These are phyloP conservation scores for Cyprinus carpio DNA, from an alignment of 2,113 vertebrate genomes.

Conservation along the genomic window DNA sequence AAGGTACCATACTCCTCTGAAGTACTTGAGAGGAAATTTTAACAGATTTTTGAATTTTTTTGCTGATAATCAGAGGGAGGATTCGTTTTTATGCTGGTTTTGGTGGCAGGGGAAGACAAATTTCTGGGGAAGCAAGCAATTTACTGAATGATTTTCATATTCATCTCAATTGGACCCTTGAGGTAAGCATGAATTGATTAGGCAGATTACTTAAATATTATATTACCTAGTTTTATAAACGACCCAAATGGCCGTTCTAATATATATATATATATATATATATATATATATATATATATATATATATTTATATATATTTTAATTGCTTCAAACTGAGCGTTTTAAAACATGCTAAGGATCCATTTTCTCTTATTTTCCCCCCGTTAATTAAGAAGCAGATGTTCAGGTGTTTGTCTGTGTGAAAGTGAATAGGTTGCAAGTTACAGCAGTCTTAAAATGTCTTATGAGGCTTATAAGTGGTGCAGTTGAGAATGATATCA, in stretches of 20 bases:
- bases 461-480: neutral
- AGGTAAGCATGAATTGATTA: conserved; percentile 13
- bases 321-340: neutral
- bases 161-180: neutral
- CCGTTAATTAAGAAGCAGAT: neutral
- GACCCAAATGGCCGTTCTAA: neutral
- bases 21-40: neutral
- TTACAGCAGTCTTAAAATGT: neutral
- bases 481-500: neutral
- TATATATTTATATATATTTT: too few relatives aligned
- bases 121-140: neutral
- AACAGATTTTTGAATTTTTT: neutral
- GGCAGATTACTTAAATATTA: neutral
- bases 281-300: too few relatives aligned
- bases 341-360: neutral
- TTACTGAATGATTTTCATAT: conserved; percentile 9
- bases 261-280: too few relatives aligned
- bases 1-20: neutral
- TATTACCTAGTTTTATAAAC: neutral
- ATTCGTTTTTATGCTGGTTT: neutral
- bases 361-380: neutral
- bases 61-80: neutral
- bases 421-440: neutral
- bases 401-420: conserved; percentile 10
- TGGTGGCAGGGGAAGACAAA: neutral